phyloP scores from a whole-genome alignment of 2,113 vertebrate genomes.

The Calonectris borealis region DNA sequence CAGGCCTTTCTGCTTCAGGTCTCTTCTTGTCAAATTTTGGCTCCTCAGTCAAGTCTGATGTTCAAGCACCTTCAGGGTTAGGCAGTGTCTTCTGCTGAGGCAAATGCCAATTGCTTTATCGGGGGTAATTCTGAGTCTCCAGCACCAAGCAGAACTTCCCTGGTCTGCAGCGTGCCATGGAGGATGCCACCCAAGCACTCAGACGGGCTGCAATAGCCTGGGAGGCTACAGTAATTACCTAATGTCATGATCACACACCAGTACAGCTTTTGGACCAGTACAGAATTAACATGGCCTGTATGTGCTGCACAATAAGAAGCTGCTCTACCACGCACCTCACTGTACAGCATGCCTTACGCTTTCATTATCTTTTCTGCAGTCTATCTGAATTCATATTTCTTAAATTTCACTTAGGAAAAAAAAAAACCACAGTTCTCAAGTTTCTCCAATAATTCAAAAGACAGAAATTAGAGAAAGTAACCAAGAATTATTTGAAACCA shows the following conservation, averaged over 20 bases:
- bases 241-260: neutral
- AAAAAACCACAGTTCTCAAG: neutral
- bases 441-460: neutral
- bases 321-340: neutral
- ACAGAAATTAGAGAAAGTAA: neutral
- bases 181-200: neutral
- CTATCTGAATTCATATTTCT: neutral
- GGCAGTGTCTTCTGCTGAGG: neutral
- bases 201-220: neutral
- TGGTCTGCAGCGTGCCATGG: rapidly evolving
- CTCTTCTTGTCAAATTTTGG: neutral
- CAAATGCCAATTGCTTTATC: neutral
- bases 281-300: neutral
- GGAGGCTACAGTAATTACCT: neutral
- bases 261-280: neutral
- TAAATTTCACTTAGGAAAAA: neutral
- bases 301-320: neutral
- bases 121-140: neutral
- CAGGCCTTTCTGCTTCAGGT: neutral
- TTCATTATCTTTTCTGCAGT: neutral
- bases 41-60: neutral
- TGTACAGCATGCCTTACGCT: neutral
- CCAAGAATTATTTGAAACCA: neutral
- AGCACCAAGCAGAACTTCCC: neutral
- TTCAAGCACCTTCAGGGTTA: neutral